Percentiles rank a stretch among this genome's conserved stretches.
Evolutionary conservation across 2,113 vertebrate genomes (phyloP).

Genomic region (Austrofundulus limnaeus): DNA sequence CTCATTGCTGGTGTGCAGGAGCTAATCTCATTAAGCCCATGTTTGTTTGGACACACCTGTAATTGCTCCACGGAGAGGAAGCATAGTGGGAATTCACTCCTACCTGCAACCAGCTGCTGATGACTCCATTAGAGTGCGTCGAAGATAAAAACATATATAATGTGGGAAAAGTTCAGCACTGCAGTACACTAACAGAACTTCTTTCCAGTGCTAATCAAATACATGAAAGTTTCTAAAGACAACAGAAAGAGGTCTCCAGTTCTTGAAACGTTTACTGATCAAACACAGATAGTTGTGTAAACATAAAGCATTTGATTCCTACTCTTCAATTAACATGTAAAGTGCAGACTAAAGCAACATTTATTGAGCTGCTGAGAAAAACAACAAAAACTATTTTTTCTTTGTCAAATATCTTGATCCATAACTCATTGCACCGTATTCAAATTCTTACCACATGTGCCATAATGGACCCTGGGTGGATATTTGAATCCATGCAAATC

Average conservation of each 20-base stretch:
- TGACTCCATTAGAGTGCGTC: background rate
- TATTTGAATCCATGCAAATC: background rate
- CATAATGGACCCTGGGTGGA: no score
- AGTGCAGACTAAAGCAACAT: background rate
- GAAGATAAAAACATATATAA: background rate
- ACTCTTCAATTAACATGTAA: background rate
- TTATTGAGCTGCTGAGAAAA: background rate
- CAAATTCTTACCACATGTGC: background rate
- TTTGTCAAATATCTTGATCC: background rate
- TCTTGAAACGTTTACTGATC: background rate
- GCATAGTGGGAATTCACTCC: background rate
- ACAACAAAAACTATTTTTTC: background rate
- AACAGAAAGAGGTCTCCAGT: no score
- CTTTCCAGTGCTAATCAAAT: no score
- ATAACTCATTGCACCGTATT: background rate
- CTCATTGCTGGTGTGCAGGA: background rate
- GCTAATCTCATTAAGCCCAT: slow-evolving; percentile 31
- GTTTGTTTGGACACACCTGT: slow-evolving; percentile 58
- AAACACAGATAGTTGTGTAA: slow-evolving; percentile 28
- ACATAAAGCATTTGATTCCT: slow-evolving; percentile 12
- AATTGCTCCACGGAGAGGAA: slow-evolving; percentile 40
- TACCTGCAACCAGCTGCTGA: background rate
- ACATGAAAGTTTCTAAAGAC: no score
- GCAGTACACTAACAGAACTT: background rate
- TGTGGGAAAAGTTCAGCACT: no score